phyloP scores from a whole-genome alignment of 2,888 invertebrate species.

The Operophtera brumata region DNA sequence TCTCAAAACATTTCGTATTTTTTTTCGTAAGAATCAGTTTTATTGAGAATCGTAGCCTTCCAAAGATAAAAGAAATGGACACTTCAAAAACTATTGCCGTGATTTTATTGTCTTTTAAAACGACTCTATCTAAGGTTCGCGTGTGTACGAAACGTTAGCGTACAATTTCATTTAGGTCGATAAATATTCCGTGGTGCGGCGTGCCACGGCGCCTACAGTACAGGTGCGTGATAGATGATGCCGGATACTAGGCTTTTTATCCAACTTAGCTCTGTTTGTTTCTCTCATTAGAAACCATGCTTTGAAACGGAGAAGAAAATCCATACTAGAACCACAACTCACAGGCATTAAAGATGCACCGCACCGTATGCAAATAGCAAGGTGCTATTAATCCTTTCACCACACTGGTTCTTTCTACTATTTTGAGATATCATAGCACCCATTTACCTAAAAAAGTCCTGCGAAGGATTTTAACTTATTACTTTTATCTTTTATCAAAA shows the following conservation, averaged over 20 bases:
- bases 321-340: too few relatives aligned
- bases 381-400: too few relatives aligned
- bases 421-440: too few relatives aligned
- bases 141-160: conserved; percentile 2
- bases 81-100: too few relatives aligned
- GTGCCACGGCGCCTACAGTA: not conserved
- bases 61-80: too few relatives aligned
- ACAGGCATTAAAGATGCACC: too few relatives aligned
- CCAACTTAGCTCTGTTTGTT: not conserved
- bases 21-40: too few relatives aligned
- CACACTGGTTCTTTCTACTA: too few relatives aligned
- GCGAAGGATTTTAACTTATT: not conserved
- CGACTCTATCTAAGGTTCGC: not conserved
- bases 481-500: not conserved
- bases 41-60: too few relatives aligned
- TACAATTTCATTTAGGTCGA: not conserved
- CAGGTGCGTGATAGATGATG: not conserved
- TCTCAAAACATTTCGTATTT: too few relatives aligned
- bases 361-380: too few relatives aligned
- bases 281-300: not conserved
- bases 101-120: not conserved
- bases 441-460: too few relatives aligned
- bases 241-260: not conserved
- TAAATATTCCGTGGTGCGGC: not conserved
- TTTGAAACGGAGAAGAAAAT: not conserved